Evolutionary conservation across 2,797 vertebrate species (phyloP), one percentile per base, ranked within the genome.

Genomic region (Hephaestus fuliginosus): DNA sequence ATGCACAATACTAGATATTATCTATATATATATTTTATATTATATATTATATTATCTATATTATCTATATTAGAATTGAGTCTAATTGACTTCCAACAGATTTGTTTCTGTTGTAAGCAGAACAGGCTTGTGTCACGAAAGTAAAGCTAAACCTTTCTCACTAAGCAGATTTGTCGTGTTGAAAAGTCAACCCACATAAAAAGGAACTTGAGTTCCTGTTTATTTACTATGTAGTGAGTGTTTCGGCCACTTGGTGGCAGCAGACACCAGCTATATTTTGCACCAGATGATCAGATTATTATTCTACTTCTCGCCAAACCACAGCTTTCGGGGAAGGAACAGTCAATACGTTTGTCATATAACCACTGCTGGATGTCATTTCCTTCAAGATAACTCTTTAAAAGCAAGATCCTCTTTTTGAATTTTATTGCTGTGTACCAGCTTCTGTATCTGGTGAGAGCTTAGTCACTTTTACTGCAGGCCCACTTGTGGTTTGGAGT

Each of bases 211-310:
- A 2, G 3, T 3, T 3, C 22, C 5, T 9, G 17, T 63, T n/a
- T 14, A 7, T 68, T 48, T 36, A 1, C 3, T 6, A 0, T 69
- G 73, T 28, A 36, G 58, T 75, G 61, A 55, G 67, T 70, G 20
- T 58, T 33, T 73, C 39, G 44, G 51, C 91, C 93, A 89, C 92
- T 84, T 80, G 95, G 82, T 81, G 94, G 94, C 93, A 94, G 93
- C 93, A 93, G 73, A 84, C 13, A 25, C 63, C 56, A 46, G 51
- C 43, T 46, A 2, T 51, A 39, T 2, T 33, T 67, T 25, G 8
- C 3, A 12, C 9, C 17, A 15, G 25, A 36, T 58, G 1, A 14
- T 66, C 22, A 13, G 18, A 55, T 58, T 76, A 56, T 9, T 67
- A 17, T 62, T 69, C 5, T 8, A 22, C 56, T 58, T 88, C 53